Conservation (phyloP, 2,888 invertebrate species). For the Lochmaea crataegi region DNA sequence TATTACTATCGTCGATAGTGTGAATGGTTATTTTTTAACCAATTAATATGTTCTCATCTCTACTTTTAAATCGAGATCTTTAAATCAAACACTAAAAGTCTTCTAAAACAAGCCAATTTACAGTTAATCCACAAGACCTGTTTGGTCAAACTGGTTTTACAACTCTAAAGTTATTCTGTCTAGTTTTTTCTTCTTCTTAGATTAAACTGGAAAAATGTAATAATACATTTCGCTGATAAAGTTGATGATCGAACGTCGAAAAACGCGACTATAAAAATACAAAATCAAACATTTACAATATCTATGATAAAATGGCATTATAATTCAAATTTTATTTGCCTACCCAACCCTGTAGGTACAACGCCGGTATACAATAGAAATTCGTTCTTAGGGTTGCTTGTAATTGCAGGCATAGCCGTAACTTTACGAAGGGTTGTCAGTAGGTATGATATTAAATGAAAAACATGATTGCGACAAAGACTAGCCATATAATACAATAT, state of each 20-base stretch:
- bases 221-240: conserved; percentile 17
- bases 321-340: no score
- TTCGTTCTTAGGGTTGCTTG: no score
- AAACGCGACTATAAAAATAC: neutral
- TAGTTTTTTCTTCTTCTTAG: conserved; percentile 23
- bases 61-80: conserved; percentile 21
- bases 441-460: no score
- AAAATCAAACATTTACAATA: neutral
- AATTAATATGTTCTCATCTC: neutral
- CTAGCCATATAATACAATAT: no score
- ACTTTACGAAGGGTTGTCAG: no score
- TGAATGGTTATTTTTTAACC: neutral
- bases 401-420: no score
- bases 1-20: no score
- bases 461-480: no score
- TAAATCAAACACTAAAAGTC: conserved; percentile 28
- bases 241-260: neutral
- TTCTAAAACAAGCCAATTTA: conserved; percentile 31
- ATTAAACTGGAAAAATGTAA: conserved; percentile 28
- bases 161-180: conserved; percentile 19
- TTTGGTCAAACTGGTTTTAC: conserved; percentile 28
- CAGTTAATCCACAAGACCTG: conserved; percentile 32
- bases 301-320: neutral
- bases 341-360: no score
- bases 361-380: no score